Evolutionary conservation across 2,888 invertebrate species (phyloP), one percentile per base, ranked within the genome.

Genomic region (Pteria penguin): DNA sequence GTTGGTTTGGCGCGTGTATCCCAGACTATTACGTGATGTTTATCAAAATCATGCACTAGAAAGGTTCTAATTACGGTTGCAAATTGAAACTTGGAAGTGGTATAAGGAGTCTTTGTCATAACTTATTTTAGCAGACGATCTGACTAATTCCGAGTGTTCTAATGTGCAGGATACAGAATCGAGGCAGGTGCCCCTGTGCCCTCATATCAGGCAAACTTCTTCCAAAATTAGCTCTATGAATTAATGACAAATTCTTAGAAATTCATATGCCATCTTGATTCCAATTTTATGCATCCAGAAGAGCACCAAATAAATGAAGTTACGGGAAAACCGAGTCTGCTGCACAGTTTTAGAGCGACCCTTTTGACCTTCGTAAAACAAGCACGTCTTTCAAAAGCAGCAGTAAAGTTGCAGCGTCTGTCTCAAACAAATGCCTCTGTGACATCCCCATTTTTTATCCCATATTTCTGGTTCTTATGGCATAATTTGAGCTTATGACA

Each of bases 141-240:
- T 65, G 65, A 57, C 72, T 65, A 57, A 72, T 72, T 71, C 57
- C 65, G 36, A 57, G 57, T 65, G 45, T 65, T 29, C 29, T 22
- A 54, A 67, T 29, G 54, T 54, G 54, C 67, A 54, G 29, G 54
- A 32, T 67, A 22, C 29, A 54, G 31, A 55, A 31, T 67, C 26
- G 24, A 54, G 67, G 72, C 72, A 72, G 72, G 72, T 72, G 72
- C 65, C 31, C n/a, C 24, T 32, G 24, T 8, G 52, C 54, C 67
- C 22, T 54, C 54, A 29, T 24, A 27, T 27, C 14, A 27, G 26
- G 27, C 24, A 60, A 8, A 26, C 60, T 27, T 60, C 60, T n/a
- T 22, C 60, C 22, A 11, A 22, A 22, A 60, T 60, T 26, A 60
- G 27, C 60, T 26, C 22, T 60, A 60, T 60, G 60, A 60, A 60